Evolutionary conservation across 2,113 vertebrate genomes (phyloP), one percentile per base, ranked within the genome.

Genomic region (Xenotilapia leptura): DNA sequence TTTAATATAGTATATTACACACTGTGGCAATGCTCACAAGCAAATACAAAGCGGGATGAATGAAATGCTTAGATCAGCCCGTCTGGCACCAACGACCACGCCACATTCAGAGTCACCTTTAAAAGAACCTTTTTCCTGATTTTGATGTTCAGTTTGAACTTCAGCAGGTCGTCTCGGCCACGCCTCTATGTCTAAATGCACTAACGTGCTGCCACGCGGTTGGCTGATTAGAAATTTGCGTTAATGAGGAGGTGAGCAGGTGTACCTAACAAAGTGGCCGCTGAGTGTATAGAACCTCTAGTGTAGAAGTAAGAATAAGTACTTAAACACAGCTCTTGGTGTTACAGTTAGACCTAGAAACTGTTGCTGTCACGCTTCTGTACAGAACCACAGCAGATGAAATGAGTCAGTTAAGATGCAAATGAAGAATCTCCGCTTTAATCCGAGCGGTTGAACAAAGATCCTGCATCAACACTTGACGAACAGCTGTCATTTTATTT

Each of bases 101-200:
- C 31, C 60, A 36, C 58, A 33, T 10, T 62, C 58, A n/a, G 28
- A 62, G 60, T 0, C 0, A 70, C 38, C 6, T 36, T 36, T 70
- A 70, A 70, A 40, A 0, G 0, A 62, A 70, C 7, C 36, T 9
- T 70, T 70, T 70, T 23, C 5, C n/a, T n/a, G 33, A 42, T 9
- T 70, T n/a, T 70, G 65, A 42, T 70, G 13, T 23, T 70, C n/a
- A 9, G 65, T 42, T 70, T 45, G 38, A 45, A 45, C 21, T 73
- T 45, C 65, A 73, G 38, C 65, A 42, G 21, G 65, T 73, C 4
- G 38, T 15, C 36, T 70, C 6, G n/a, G 11, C 12, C 65, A 23
- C 38, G 65, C 7, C 65, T 23, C 21, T 42, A 42, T 26, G n/a
- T 42, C 65, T 42, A 42, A 68, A 21, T 4, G 19, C 4, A 68